Base-by-base conservation (phyloP, 2,888 invertebrate genomes). In the Brachylomia viminalis region DNA sequence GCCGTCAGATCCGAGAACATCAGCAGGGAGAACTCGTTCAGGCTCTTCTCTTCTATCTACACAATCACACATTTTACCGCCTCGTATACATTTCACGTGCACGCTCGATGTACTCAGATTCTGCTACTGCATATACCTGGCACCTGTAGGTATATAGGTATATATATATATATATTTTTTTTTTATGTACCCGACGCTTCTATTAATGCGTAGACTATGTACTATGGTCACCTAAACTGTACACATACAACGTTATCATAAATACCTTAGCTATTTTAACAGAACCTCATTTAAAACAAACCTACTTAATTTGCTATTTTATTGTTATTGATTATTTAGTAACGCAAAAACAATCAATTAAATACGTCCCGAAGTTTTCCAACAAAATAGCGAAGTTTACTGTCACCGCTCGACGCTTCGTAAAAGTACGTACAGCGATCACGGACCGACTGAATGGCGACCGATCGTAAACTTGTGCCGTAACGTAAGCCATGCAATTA, bases 1-100 rank as follows among this genome's bases (percentile, higher is more conserved):
- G 98, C 97, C 81, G 97, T 95, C 86, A 98, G 97, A 90, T 97
- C 97, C 91, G 97, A 97, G 92, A 98, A 97, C 91, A 98, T 97
- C 90, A 98, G 94, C 92, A 98, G 96, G 61, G 98, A 98, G 91
- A 97, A 98, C 92, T 98, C 98, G 92, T 97, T 97, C 80, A 97
- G 95, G 80, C 97, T 97, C 88, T 97, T 97, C 90, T 98, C 98
- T 86, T 97, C 97, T 69, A 97, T 97, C 95, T 97, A 95, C 70
- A 92, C 90, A 78, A 64, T 47, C 7, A 67, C 23, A 33, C n/a
- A 30, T 27, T 23, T 65, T 23, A 38, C 64, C 3, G 23, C 17
- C 45, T 45, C 20, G 17, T 47, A 54, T n/a, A 66, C 20, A 5
- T 54, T 38, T 65, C 27, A 23, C 6, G 17, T 62, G n/a, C 5